These are phyloP conservation scores for Prenolepis imparis DNA, from an alignment of 2,888 invertebrate species.

Conservation along the genomic window DNA sequence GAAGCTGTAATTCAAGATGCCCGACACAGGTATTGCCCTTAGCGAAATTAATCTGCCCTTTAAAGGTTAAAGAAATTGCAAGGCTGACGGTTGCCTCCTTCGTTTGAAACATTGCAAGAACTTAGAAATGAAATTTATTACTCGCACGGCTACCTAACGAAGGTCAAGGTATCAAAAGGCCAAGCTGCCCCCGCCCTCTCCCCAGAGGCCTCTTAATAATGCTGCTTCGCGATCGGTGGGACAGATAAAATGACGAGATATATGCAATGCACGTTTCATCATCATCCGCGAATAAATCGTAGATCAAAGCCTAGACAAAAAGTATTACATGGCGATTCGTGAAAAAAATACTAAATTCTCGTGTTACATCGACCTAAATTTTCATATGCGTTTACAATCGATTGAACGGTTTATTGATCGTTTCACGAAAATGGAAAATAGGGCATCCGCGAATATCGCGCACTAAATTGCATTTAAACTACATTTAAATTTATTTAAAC, in stretches of 20 bases:
- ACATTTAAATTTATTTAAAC: neutral
- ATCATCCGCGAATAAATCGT: constrained; percentile 44
- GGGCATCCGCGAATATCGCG: neutral
- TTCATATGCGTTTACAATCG: neutral
- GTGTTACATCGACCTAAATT: constrained; percentile 3
- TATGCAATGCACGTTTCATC: constrained; percentile 14
- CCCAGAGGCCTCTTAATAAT: constrained; percentile 35
- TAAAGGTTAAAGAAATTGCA: constrained; percentile 37
- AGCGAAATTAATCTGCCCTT: constrained; percentile 49
- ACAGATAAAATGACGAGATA: constrained; percentile 34
- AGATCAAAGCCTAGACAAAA: neutral
- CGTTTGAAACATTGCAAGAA: constrained; percentile 38
- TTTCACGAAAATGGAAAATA: neutral
- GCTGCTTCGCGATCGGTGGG: constrained; percentile 24
- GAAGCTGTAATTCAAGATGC: neutral
- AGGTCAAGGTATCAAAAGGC: constrained; percentile 43
- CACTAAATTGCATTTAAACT: neutral
- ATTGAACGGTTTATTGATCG: neutral
- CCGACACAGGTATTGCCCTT: constrained; percentile 35
- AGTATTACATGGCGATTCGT: neutral
- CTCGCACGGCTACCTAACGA: constrained; percentile 40
- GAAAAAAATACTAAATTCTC: constrained; percentile 4
- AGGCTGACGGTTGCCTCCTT: constrained; percentile 25
- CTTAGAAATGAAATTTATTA: constrained; percentile 45
- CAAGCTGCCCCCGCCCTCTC: constrained; percentile 11